Evolutionary conservation across 2,888 invertebrate species (phyloP).

Genomic region (Drosophila testacea): DNA sequence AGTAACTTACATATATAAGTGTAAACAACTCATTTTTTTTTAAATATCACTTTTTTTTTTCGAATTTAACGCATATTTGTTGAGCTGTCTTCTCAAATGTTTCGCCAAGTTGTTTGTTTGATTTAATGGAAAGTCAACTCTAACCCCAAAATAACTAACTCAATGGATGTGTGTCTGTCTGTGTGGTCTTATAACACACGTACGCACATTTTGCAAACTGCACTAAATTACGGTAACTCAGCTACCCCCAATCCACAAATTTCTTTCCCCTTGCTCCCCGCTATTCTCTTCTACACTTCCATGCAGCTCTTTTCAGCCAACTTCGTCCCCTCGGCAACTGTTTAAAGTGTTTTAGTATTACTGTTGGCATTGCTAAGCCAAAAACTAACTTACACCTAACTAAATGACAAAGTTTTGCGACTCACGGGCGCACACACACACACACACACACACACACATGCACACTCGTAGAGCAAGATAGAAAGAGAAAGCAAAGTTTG

Average conservation of each 20-base stretch:
- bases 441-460: constrained; percentile 16
- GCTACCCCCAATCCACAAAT: neutral
- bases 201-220: constrained; percentile 76
- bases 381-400: constrained; percentile 81
- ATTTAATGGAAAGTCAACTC: constrained; percentile 50
- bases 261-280: neutral
- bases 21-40: too few species aligned
- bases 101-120: constrained; percentile 48
- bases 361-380: constrained; percentile 72
- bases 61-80: constrained; percentile 3
- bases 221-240: constrained; percentile 74
- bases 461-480: neutral
- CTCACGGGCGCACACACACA: constrained; percentile 36
- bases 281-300: neutral
- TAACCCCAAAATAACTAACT: constrained; percentile 29
- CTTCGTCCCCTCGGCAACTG: constrained; percentile 45
- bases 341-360: constrained; percentile 78
- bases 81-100: constrained; percentile 29
- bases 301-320: constrained; percentile 5
- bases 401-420: constrained; percentile 75
- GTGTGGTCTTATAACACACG: constrained; percentile 55
- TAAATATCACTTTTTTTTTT: neutral
- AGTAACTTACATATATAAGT: too few species aligned
- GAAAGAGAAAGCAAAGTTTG: neutral
- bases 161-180: constrained; percentile 2